A percentile compares a stretch with the other conserved stretches of the same genome.
Evolutionary conservation across 1,140 invertebrate genomes (phyloP).

Genomic region (Hetaerina americana): DNA sequence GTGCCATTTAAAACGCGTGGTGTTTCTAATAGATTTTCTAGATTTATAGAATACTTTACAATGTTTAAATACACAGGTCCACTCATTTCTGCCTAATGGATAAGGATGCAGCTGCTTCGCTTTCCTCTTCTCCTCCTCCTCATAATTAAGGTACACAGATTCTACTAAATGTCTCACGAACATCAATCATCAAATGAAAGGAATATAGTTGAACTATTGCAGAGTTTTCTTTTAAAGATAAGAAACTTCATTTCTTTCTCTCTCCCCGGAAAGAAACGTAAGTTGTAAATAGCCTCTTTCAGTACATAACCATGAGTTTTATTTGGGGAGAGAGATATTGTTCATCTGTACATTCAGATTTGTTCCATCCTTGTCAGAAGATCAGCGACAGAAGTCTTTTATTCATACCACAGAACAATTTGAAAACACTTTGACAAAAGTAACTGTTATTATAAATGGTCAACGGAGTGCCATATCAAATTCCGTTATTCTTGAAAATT

Average conservation of each 20-base stretch:
- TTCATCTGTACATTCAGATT: no score
- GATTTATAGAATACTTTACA: slow-evolving; percentile 1
- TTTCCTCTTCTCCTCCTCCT: neutral
- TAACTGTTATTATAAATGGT: no score
- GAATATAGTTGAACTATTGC: neutral
- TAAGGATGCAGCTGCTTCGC: neutral
- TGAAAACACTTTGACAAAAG: no score
- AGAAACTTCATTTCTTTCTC: neutral
- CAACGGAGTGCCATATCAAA: no score
- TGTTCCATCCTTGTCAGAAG: no score
- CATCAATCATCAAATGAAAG: neutral
- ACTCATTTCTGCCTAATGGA: neutral
- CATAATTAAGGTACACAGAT: neutral
- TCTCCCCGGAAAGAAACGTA: neutral
- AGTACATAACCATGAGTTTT: no score
- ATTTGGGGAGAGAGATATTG: no score
- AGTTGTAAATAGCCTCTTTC: no score
- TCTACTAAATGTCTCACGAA: neutral
- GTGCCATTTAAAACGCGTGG: neutral
- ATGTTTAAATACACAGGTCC: neutral
- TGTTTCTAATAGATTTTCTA: slow-evolving; percentile 1
- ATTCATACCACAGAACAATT: no score
- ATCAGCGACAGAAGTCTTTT: no score
- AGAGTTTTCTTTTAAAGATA: neutral
- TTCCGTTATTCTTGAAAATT: no score